phyloP scores from a whole-genome alignment of 2,113 vertebrate species.

The Sigmodon hispidus region DNA sequence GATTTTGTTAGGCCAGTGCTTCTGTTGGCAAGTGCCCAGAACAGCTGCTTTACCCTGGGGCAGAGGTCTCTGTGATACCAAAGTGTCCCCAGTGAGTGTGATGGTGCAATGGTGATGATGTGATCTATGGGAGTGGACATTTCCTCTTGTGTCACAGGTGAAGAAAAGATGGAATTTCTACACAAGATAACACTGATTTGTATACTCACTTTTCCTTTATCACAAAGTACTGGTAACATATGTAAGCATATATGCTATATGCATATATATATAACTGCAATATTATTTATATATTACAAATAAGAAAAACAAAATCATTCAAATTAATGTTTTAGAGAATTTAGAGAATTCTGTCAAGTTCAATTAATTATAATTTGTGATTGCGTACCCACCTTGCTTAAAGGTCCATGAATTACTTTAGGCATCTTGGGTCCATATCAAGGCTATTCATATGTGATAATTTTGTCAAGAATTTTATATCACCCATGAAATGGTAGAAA shows the following conservation, averaged over 20 bases:
- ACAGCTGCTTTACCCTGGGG: conserved; percentile 71
- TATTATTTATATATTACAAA: background rate
- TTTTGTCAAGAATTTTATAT: background rate
- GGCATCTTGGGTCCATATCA: background rate
- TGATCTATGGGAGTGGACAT: conserved; percentile 44
- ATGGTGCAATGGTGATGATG: conserved; percentile 24
- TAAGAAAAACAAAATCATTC: background rate
- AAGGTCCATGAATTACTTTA: conserved; percentile 7
- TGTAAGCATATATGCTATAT: background rate
- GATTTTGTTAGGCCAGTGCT: conserved; percentile 68
- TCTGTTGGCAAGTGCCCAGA: conserved; percentile 63
- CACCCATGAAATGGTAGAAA: background rate
- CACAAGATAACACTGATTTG: background rate
- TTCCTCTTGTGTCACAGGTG: background rate
- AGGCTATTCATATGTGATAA: background rate
- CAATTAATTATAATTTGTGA: conserved; percentile 21
- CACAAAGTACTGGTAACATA: background rate
- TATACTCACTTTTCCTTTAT: background rate
- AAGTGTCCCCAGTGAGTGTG: background rate
- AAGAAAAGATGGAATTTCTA: background rate
- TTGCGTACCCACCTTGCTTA: background rate
- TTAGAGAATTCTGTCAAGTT: background rate
- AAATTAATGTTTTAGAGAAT: background rate
- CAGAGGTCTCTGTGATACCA: conserved; percentile 49
- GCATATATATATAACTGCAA: too few relatives aligned